A percentile compares a stretch with the other conserved stretches of the same genome.
Evolutionary conservation across 2,888 invertebrate species (phyloP).

Genomic region (Andrena marginata): DNA sequence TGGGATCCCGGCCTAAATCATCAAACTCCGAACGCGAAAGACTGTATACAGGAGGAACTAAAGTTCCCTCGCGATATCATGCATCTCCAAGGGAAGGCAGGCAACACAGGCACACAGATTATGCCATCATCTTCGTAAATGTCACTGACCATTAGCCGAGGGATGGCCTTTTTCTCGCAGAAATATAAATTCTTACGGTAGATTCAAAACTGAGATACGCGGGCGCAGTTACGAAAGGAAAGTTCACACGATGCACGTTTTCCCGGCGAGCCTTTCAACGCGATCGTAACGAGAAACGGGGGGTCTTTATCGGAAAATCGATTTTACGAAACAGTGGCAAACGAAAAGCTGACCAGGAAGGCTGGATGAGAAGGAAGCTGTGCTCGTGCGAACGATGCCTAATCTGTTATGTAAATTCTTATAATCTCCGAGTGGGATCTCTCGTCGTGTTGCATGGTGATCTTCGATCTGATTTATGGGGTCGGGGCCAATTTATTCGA

Average conservation of each 20-base stretch:
- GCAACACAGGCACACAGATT: conserved; percentile 21
- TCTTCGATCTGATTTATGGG: not conserved
- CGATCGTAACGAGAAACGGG: conserved; percentile 30
- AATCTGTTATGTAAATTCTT: conserved; percentile 44
- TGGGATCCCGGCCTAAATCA: not conserved
- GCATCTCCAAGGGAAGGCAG: conserved; percentile 8
- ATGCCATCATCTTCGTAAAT: conserved; percentile 48
- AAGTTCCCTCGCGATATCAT: conserved; percentile 20
- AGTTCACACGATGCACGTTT: conserved; percentile 30
- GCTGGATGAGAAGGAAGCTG: not conserved
- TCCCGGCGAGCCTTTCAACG: conserved; percentile 24
- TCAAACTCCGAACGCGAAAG: not conserved
- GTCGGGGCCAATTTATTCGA: not conserved
- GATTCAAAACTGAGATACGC: conserved; percentile 44
- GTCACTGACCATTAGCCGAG: conserved; percentile 53
- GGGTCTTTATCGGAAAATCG: conserved; percentile 52
- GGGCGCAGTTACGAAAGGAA: conserved; percentile 31
- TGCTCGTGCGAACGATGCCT: conserved; percentile 41
- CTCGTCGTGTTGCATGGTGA: not conserved
- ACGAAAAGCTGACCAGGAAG: conserved; percentile 36
- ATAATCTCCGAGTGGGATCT: conserved; percentile 35
- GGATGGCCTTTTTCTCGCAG: conserved; percentile 13
- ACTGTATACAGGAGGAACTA: not conserved
- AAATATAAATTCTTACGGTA: conserved; percentile 16
- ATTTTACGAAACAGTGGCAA: conserved; percentile 48